Evolutionary conservation across 2,797 vertebrate genomes (phyloP).

Genomic region (Lepilemur ruficaudatus): DNA sequence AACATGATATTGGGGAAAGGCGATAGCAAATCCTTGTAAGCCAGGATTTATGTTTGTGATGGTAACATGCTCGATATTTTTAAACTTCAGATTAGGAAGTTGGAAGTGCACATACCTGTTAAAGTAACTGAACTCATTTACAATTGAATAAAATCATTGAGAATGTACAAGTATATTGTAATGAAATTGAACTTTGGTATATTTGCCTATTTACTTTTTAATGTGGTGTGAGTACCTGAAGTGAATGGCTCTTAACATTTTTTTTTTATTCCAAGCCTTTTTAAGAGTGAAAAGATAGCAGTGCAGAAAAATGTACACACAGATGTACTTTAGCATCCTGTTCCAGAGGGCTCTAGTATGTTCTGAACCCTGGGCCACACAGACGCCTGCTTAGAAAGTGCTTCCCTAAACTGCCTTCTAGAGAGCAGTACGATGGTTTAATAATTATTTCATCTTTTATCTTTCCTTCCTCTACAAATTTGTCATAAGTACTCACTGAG

Average conservation of each 20-base stretch:
- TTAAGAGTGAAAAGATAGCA: not conserved
- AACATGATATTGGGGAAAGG: not conserved
- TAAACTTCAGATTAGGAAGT: not conserved
- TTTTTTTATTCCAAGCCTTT: not conserved
- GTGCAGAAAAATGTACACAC: not conserved
- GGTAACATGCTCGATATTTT: not conserved
- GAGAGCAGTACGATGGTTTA: not conserved
- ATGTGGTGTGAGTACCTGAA: not conserved
- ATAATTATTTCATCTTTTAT: not conserved
- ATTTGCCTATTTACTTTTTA: not conserved
- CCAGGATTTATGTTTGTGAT: not conserved
- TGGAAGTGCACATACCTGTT: not conserved
- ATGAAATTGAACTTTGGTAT: not conserved
- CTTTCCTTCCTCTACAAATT: not conserved
- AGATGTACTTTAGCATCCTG: not conserved
- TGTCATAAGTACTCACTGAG: not conserved
- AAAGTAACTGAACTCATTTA: not conserved
- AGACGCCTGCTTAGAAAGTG: not conserved
- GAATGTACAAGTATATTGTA: not conserved
- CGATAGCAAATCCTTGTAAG: not conserved
- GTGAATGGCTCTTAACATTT: not conserved
- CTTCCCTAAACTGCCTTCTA: not conserved
- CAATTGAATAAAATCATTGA: not conserved
- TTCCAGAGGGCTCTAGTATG: not conserved
- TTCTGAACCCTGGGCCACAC: not conserved